Evolutionary conservation across 2,113 vertebrate species (phyloP).

Genomic region (Neotoma lepida): DNA sequence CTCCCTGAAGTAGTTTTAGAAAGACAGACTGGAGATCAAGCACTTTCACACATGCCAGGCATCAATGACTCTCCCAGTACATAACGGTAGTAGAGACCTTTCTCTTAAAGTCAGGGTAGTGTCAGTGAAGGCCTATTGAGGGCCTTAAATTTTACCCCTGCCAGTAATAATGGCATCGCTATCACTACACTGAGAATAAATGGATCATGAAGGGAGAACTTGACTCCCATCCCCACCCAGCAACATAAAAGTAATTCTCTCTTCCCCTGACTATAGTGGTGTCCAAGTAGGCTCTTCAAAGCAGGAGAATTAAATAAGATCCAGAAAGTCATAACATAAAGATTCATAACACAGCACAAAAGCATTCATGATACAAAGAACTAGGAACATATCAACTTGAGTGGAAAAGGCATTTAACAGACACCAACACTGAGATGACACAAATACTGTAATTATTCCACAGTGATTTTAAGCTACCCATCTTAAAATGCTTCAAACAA

Average conservation of each 20-base stretch:
- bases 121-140: neutral
- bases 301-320: neutral
- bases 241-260: neutral
- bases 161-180: conserved; percentile 4
- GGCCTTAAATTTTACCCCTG: neutral
- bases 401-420: neutral
- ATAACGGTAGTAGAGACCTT: neutral
- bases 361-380: neutral
- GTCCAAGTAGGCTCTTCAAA: neutral
- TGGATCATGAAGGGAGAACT: neutral
- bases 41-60: neutral
- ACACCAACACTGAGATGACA: neutral
- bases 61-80: neutral
- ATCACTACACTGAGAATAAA: neutral
- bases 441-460: neutral
- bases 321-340: conserved; percentile 5
- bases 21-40: neutral
- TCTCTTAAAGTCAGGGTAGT: neutral
- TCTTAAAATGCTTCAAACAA: conserved; percentile 6
- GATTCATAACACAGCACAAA: neutral
- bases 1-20: neutral
- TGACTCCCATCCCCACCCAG: neutral
- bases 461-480: neutral
- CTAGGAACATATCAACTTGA: neutral
- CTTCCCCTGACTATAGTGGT: neutral